phyloP scores from a whole-genome alignment of 1,140 invertebrate genomes.

The Daktulosphaira vitifoliae region DNA sequence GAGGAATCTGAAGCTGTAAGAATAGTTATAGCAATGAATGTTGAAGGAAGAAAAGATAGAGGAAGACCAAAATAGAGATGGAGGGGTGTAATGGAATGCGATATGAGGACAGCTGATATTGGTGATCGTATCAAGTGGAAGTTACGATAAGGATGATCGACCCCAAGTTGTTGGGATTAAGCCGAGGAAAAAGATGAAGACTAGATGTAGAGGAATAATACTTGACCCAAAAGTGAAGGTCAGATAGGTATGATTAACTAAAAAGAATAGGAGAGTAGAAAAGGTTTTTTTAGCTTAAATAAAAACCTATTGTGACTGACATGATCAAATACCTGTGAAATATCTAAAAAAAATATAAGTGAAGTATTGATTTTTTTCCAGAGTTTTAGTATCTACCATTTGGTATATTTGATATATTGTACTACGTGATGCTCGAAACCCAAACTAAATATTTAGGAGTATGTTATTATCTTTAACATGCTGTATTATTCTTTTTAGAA shows the following conservation, averaged over 20 bases:
- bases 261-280: not conserved
- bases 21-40: no score
- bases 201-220: not conserved
- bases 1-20: no score
- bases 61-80: no score
- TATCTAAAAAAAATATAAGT: slow-evolving; percentile 41
- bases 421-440: not conserved
- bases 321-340: slow-evolving; percentile 40
- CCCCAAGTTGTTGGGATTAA: no score
- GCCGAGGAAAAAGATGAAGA: no score
- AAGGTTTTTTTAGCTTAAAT: not conserved
- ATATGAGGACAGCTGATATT: no score
- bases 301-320: not conserved
- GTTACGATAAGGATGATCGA: no score
- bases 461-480: not conserved
- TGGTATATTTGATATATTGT: slow-evolving; percentile 16
- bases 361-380: slow-evolving; percentile 35
- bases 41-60: no score
- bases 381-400: slow-evolving; percentile 2
- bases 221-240: not conserved
- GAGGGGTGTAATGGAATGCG: no score
- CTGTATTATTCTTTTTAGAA: not conserved
- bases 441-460: slow-evolving; percentile 33
- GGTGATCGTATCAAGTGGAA: no score
- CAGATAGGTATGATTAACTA: slow-evolving; percentile 6